Base-by-base conservation (phyloP, 1,140 invertebrate species). In the Saxidomus purpurata region DNA sequence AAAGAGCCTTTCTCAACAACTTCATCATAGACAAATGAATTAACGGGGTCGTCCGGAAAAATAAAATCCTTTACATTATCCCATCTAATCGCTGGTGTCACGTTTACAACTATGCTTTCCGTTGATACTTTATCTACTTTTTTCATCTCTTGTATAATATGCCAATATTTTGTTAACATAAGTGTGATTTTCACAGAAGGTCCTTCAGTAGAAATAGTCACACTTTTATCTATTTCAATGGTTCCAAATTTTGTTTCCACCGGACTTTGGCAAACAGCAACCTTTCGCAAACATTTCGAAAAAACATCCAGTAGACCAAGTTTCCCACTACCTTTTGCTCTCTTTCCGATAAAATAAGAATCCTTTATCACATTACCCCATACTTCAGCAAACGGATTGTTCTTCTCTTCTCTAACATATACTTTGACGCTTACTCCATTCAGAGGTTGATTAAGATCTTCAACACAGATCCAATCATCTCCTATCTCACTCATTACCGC, bases 231-330 rank as follows among this genome's bases (percentile, higher is more conserved):
- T 22, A 69, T 6, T 49, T 28, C 55, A n/a, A 85, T 17, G 49
- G 38, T 71, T 28, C 82, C 82, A 52, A 85, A 74, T 31, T 69
- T 49, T 0, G 82, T 85, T 52, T 74, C 31, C 19, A 49, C 22
- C 3, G 17, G 3, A 15, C 9, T 3, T 13, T 22, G 22, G n/a
- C 6, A 28, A 28, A 43, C 9, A 52, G 22, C 8, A 43, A 67
- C 82, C 34, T 69, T 52, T 9, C 40, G 1, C 0, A 49, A 19
- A 6, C 61, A 31, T 74, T 85, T 85, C 25, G 34, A 40, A 47
- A 85, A 85, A 25, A 31, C 38, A 69, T 85, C 69, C n/a, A 74
- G 67, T 52, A 85, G 8, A 13, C 82, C 63, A n/a, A n/a, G 15
- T 49, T 22, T 49, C 15, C 49, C 74, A 36, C 3, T 40, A 15